Evolutionary conservation across 2,888 invertebrate species (phyloP), one percentile per base, ranked within the genome.

Genomic region (Timema podura): DNA sequence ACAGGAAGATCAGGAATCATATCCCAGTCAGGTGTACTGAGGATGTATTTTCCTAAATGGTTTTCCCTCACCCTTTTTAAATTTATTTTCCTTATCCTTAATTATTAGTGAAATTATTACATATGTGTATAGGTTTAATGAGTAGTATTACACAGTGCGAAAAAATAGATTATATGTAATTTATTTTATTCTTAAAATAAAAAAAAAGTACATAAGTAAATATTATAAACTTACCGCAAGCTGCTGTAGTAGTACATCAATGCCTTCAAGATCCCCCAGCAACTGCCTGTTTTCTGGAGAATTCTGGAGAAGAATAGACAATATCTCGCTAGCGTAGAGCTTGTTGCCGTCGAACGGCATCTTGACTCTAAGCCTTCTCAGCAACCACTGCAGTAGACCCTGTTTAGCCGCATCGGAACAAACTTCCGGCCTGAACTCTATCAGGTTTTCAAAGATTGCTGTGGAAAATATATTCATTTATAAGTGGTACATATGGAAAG

Each of bases 161-260:
- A 30, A 30, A 30, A 30, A 30, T 30, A 30, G 1, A 30, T 30
- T 30, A 30, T 30, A 30, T 30, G 30, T 30, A 30, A 30, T 30
- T 30, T 30, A 30, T 30, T 30, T 30, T 30, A n/a, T n/a, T n/a
- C n/a, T n/a, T n/a, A n/a, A n/a, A n/a, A n/a, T n/a, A n/a, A n/a
- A 49, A 9, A 54, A 54, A 9, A n/a, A 30, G 30, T 1, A 57
- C 15, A n/a, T 8, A 57, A 30, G 15, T 13, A 13, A 6, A 46
- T 5, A 15, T 13, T 13, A 16, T 30, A 57, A 48, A 81, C 82
- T 83, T 82, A 93, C 91, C 76, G 97, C 96, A 74, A 98, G 83
- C 79, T 97, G 98, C 81, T 98, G 97, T 10, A 99, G 84, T 64
- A 99, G 82, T 49, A 96, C 92, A 84, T 99, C 99, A 77, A 98